Base-by-base conservation (phyloP, 53 echinoderm and acorn worm genomes). In the Stichopus horrens region DNA sequence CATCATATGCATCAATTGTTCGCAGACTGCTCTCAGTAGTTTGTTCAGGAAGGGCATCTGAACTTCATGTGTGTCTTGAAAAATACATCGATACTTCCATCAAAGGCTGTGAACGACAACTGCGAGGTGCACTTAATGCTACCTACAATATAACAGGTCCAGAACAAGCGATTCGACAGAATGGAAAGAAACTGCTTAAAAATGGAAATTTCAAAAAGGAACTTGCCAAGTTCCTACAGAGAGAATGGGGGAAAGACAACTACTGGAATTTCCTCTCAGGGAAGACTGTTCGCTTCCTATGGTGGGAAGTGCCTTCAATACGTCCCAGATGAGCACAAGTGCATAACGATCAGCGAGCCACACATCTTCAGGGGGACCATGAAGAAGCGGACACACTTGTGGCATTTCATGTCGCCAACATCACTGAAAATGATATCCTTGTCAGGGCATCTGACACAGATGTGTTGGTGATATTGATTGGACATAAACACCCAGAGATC, bases 371-470 rank as follows among this genome's bases (percentile, higher is more conserved):
- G 82, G 93, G 89, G 13, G 89, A 91, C 57, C 93, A 93, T 56
- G 93, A 93, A 53, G 91, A 93, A 52, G 93, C 91, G 0, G 93
- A 93, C 80, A 93, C 93, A 5, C 86, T 93, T 52, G 71, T 93
- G 16, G 93, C 89, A 52, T 93, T 93, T 52, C 91, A 93, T 60
- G 90, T 57, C 16, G 59, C 83, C 19, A 57, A 83, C 63, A 60
- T 83, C 5, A 83, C 57, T 57, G 57, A 59, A 1, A 23, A 59
- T 23, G 23, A 59, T 18, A 74, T 91, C 53, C 71, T 86, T 9
- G 92, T 89, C 6, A 18, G 89, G 18, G 89, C 92, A 86, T 92
- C 92, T 2, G 92, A 92, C 55, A 92, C 92, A 1, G 92, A 92
- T 86, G 89, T 92, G 0, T 16, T 89, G 1, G 86, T 89, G 20